Evolutionary conservation across 2,888 invertebrate species (phyloP).

Genomic region (Epicampocera succincta): DNA sequence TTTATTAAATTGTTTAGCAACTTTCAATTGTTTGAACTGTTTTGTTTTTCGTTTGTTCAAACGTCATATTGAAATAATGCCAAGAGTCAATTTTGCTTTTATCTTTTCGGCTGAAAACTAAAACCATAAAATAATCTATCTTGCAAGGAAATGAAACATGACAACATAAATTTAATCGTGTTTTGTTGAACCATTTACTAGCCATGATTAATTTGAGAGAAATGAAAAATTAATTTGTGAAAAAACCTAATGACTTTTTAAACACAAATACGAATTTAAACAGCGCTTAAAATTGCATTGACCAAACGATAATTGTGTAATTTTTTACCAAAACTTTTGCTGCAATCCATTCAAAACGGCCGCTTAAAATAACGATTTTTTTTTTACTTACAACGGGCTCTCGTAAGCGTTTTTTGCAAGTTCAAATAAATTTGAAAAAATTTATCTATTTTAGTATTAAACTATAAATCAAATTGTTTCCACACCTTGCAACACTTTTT

Average conservation of each 20-base stretch:
- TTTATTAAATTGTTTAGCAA: conserved; percentile 39
- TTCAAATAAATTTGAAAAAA: too few species aligned
- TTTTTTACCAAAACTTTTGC: background rate
- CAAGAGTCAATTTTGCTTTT: background rate
- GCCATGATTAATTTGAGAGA: conserved; percentile 41
- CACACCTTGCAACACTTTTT: too few species aligned
- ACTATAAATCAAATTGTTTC: too few species aligned
- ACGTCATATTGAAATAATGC: conserved; percentile 3
- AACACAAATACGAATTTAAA: background rate
- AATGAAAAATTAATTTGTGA: conserved; percentile 20
- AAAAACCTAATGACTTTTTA: conserved; percentile 9
- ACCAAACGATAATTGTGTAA: background rate
- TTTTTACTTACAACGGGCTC: background rate
- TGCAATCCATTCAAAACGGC: background rate
- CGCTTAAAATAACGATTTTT: background rate
- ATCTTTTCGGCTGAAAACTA: conserved; percentile 9
- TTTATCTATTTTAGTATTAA: too few species aligned
- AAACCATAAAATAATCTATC: conserved; percentile 19
- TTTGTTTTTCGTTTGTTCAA: background rate
- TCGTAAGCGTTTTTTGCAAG: too few species aligned
- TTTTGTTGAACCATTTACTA: conserved; percentile 26
- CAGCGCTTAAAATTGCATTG: conserved; percentile 8
- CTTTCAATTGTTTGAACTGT: conserved; percentile 53
- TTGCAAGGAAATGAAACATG: background rate
- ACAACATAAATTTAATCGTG: conserved; percentile 1